phyloP scores from a whole-genome alignment of 2,113 vertebrate genomes.

The Psophia crepitans region DNA sequence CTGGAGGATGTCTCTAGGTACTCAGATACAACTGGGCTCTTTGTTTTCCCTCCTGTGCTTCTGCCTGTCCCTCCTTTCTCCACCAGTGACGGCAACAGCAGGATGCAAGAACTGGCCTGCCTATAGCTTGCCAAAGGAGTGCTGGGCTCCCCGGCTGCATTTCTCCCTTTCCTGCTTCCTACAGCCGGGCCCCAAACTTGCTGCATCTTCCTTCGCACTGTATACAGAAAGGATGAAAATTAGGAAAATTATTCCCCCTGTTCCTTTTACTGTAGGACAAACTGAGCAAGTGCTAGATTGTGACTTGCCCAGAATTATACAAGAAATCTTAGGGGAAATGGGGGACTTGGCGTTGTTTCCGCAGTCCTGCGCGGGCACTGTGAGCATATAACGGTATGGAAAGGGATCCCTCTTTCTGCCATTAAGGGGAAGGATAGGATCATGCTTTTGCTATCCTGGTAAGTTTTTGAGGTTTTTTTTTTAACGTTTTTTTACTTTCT shows the following conservation, averaged over 20 bases:
- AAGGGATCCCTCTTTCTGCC: not conserved
- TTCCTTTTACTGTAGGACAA: not conserved
- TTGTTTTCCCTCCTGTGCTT: not conserved
- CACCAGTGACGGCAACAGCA: not conserved
- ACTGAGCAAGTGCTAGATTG: not conserved
- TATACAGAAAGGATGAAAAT: not conserved
- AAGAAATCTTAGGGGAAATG: not conserved
- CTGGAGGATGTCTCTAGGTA: not conserved
- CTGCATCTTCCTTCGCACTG: not conserved
- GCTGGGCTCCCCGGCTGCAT: not conserved
- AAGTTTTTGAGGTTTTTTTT: not conserved
- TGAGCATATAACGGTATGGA: not conserved
- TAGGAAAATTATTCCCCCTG: not conserved
- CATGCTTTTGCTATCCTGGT: not conserved
- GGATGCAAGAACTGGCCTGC: not conserved
- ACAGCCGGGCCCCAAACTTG: not conserved
- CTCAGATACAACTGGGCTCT: not conserved
- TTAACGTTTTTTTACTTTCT: not conserved
- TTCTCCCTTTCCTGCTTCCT: not conserved
- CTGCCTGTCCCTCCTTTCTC: not conserved
- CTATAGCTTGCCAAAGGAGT: not conserved
- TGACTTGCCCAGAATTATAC: not conserved
- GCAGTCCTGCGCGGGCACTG: not conserved
- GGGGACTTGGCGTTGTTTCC: not conserved
- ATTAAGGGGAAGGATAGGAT: not conserved